Conservation (phyloP, 2,888 invertebrate species). For the Tanytarsus gracilentus region DNA sequence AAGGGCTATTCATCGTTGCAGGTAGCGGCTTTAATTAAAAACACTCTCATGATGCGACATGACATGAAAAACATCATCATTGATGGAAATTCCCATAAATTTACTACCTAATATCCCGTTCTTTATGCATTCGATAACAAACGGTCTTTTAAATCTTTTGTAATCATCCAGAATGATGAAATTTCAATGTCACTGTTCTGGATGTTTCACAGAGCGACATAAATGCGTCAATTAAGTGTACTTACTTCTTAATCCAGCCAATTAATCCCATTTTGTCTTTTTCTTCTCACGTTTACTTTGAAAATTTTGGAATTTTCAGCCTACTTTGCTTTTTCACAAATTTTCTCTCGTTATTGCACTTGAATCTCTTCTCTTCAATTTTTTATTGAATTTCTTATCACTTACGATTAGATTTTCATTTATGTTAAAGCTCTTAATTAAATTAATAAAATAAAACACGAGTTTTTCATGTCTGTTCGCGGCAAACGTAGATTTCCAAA, state of each 20-base stretch:
- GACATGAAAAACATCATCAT: neutral
- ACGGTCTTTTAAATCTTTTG: conserved; percentile 4
- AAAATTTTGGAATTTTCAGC: neutral
- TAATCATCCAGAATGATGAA: neutral
- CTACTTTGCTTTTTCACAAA: neutral
- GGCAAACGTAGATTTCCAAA: too few relatives aligned
- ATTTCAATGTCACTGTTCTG: neutral
- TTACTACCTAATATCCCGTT: conserved; percentile 27
- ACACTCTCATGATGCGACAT: neutral
- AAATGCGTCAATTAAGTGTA: neutral
- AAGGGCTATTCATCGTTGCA: too few relatives aligned
- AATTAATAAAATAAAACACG: too few relatives aligned
- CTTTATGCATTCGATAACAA: conserved; percentile 3
- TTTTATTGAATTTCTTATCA: too few relatives aligned
- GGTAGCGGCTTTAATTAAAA: too few relatives aligned
- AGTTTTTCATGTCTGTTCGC: too few relatives aligned
- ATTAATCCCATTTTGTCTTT: conserved; percentile 24
- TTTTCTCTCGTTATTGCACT: too few relatives aligned
- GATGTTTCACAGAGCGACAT: too few relatives aligned
- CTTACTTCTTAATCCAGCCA: conserved; percentile 28
- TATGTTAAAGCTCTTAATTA: too few relatives aligned
- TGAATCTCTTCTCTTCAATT: too few relatives aligned
- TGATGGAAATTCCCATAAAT: conserved; percentile 24
- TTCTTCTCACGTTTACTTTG: neutral
- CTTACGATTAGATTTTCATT: too few relatives aligned